Evolutionary conservation across 2,113 vertebrate species (phyloP).

Genomic region (Tor tambroides): DNA sequence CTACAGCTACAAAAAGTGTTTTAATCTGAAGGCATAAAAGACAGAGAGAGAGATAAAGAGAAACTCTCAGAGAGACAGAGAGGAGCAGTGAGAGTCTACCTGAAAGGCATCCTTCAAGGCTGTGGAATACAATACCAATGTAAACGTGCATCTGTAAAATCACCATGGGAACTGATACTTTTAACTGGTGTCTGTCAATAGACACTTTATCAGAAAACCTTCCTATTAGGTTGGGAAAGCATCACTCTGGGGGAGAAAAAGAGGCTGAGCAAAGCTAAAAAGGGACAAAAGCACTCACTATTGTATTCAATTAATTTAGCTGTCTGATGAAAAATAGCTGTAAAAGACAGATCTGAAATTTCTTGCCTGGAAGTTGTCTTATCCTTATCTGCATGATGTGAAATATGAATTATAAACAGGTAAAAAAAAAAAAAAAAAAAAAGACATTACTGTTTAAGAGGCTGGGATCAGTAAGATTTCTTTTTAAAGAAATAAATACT

Average conservation of each 20-base stretch:
- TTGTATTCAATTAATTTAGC: not conserved
- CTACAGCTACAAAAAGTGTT: not conserved
- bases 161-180: slow-evolving; percentile 9
- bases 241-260: not conserved
- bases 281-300: not conserved
- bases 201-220: slow-evolving; percentile 2
- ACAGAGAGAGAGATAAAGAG: slow-evolving; percentile 7
- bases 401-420: not conserved
- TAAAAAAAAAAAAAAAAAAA: no score
- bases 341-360: not conserved
- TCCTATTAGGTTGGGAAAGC: slow-evolving; percentile 16
- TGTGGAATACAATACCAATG: not conserved
- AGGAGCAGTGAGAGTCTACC: not conserved
- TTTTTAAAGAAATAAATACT: not conserved
- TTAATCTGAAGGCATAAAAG: slow-evolving; percentile 6
- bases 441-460: not conserved
- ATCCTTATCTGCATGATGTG: not conserved
- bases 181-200: slow-evolving; percentile 6
- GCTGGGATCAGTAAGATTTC: not conserved
- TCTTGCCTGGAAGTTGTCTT: not conserved
- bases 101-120: slow-evolving; percentile 9
- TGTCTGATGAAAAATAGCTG: not conserved
- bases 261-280: not conserved
- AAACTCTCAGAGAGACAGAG: not conserved
- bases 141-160: slow-evolving; percentile 2